Conservation (phyloP, 2,113 vertebrate genomes). For the Atractosteus spatula region DNA sequence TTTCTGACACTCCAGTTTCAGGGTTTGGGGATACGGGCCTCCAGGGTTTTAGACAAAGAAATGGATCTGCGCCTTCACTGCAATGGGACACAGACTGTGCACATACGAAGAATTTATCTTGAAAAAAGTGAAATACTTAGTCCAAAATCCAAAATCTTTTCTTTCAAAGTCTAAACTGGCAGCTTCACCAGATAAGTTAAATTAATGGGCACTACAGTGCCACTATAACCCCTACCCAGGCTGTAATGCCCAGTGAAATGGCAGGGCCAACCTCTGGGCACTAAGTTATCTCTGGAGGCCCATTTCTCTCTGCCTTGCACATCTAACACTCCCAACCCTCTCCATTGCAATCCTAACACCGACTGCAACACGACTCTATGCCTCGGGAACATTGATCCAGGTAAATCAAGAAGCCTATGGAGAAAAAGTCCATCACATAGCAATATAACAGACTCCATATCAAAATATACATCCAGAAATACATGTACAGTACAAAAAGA, state of each 20-base stretch:
- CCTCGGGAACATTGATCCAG: slow-evolving; percentile 8
- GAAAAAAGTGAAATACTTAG: too few species aligned
- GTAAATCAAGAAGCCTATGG: slow-evolving; percentile 11
- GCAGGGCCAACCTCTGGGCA: too few species aligned
- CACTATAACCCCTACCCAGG: too few species aligned
- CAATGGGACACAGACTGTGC: too few species aligned
- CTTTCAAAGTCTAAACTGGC: too few species aligned
- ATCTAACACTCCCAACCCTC: not conserved
- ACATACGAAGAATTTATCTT: too few species aligned
- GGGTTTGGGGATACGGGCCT: not conserved
- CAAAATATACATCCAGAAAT: slow-evolving; percentile 50
- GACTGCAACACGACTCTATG: not conserved
- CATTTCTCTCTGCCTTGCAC: not conserved
- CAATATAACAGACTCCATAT: slow-evolving; percentile 30
- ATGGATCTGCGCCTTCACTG: too few species aligned
- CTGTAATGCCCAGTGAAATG: too few species aligned
- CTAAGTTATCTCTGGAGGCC: not conserved
- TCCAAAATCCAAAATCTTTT: too few species aligned
- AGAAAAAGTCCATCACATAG: not conserved
- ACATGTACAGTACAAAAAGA: slow-evolving; percentile 50
- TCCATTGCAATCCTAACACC: not conserved
- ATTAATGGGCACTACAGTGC: too few species aligned
- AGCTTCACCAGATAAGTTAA: too few species aligned
- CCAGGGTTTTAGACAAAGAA: too few species aligned
- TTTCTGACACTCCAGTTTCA: slow-evolving; percentile 2